phyloP scores from a whole-genome alignment of 1,140 invertebrate genomes.

The Drosophila ananassae region DNA sequence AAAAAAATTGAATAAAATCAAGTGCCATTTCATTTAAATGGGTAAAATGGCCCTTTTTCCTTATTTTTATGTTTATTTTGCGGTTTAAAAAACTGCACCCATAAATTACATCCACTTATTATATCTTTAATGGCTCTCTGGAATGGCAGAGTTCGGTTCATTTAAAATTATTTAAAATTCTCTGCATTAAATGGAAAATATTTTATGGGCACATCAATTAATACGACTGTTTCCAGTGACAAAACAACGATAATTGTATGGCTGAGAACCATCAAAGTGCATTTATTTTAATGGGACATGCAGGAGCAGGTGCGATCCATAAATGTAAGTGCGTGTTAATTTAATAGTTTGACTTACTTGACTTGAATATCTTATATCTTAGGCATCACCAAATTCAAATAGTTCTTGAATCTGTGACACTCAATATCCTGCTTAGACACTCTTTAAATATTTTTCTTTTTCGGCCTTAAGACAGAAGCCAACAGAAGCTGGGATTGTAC shows the following conservation, averaged over 20 bases:
- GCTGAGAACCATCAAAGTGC: slow-evolving; percentile 5
- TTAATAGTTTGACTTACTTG: neutral
- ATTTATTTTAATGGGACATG: slow-evolving; percentile 30
- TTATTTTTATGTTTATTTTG: slow-evolving; percentile 30
- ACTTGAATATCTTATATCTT: neutral
- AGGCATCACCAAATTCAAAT: neutral
- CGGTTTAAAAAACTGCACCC: slow-evolving; percentile 36
- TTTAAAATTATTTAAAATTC: slow-evolving; percentile 60
- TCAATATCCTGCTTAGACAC: neutral
- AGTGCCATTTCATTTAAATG: slow-evolving; percentile 37
- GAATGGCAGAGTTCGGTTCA: slow-evolving; percentile 37
- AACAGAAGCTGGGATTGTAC: slow-evolving; percentile 28
- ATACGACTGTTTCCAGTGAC: slow-evolving; percentile 44
- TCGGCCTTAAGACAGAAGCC: slow-evolving; percentile 4
- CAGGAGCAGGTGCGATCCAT: slow-evolving; percentile 25
- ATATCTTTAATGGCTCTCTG: slow-evolving; percentile 52
- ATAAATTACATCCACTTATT: slow-evolving; percentile 66
- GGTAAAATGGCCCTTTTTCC: neutral
- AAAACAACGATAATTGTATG: slow-evolving; percentile 41
- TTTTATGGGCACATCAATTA: slow-evolving; percentile 55
- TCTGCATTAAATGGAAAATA: slow-evolving; percentile 46
- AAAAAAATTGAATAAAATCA: slow-evolving; percentile 22
- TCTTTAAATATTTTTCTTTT: neutral
- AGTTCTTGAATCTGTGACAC: neutral
- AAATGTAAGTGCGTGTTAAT: slow-evolving; percentile 19